Base-by-base conservation (phyloP, 2,113 vertebrate species). In the Fregata magnificens region DNA sequence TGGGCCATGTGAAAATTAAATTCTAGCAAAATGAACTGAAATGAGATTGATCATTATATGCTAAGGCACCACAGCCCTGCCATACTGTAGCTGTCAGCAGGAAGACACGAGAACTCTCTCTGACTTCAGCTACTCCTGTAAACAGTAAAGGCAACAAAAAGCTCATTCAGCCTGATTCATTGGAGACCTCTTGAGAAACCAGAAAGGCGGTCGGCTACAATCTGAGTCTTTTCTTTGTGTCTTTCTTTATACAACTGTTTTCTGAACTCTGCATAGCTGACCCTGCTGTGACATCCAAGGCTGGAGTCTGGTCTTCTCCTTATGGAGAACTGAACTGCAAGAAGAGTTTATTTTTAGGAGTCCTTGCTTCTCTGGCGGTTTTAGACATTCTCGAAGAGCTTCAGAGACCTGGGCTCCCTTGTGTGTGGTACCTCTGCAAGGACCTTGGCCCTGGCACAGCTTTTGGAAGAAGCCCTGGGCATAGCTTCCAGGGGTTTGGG, bases 1-100 rank as follows among this genome's bases (percentile, higher is more conserved):
- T 89, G 93, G 95, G 93, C 85, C 52, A 16, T 82, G 77, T 72
- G 95, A 96, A 97, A 97, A 97, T 96, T 97, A 96, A 96, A 96
- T 92, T 95, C 94, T 80, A 95, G 73, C 80, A 91, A 94, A 97
- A 96, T 79, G 90, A 96, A 82, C 95, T 79, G 93, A 92, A 96
- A 96, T 93, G 87, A 96, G 93, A 94, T 96, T 92, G 90, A 96
- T 97, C 95, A 88, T 93, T 90, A 49, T 61, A 49, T 56, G 82
- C 63, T 90, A 82, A 92, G 76, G 93, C 67, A 95, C 79, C 45
- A 44, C 79, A 92, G 69, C 56, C 66, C 72, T 29, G 20, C 88
- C 52, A n/a, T 92, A 93, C 45, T 80, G 74, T 95, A 94, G 66
- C 71, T 94, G 93, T 94, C 89, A 94, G 96, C 96, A 96, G 38